Conservation (phyloP, 2,888 invertebrate species). For the Rosalia funebris region DNA sequence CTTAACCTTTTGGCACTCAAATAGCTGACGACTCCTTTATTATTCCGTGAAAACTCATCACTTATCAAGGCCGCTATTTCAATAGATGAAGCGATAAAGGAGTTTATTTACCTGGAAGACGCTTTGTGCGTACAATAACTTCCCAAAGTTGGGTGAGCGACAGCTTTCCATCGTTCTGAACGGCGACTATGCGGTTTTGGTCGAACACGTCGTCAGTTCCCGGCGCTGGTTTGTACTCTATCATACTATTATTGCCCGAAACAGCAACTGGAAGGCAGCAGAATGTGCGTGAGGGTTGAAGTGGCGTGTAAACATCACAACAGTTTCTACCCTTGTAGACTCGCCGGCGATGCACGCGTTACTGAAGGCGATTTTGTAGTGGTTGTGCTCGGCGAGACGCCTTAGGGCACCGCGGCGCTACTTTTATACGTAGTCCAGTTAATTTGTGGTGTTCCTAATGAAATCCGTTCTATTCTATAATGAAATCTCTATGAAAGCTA, state of each 20-base stretch:
- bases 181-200: constrained; percentile 1
- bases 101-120: constrained; percentile 69
- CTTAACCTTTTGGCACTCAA: constrained; percentile 3
- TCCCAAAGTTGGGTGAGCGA: constrained; percentile 83
- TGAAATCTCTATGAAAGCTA: too few relatives aligned
- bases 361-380: constrained; percentile 18
- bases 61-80: constrained; percentile 4
- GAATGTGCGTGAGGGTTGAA: constrained; percentile 11
- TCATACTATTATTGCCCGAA: constrained; percentile 27
- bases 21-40: background rate
- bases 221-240: constrained; percentile 33
- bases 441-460: too few relatives aligned
- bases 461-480: too few relatives aligned
- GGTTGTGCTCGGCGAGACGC: background rate
- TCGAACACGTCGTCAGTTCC: constrained; percentile 31
- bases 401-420: constrained; percentile 8
- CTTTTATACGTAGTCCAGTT: constrained; percentile 9
- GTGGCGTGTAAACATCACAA: constrained; percentile 6
- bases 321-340: constrained; percentile 1
- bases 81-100: constrained; percentile 6
- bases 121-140: constrained; percentile 77
- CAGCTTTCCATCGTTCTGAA: constrained; percentile 54
- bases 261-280: constrained; percentile 4
- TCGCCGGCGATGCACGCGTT: constrained; percentile 22
- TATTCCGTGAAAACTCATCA: constrained; percentile 6